Base-by-base conservation (phyloP, 2,888 invertebrate genomes). In the Cyclophora albipunctata region DNA sequence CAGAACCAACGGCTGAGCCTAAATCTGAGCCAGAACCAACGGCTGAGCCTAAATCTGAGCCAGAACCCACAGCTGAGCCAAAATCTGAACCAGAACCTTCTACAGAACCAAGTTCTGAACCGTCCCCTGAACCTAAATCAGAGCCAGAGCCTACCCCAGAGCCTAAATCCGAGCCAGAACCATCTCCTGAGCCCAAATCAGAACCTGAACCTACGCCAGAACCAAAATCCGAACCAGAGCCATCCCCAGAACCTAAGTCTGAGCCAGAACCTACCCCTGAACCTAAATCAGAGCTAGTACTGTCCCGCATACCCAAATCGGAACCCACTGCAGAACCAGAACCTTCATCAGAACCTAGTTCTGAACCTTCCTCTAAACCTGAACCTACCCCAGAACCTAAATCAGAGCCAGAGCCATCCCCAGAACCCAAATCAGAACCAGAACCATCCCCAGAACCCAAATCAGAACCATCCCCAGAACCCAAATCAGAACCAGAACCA, bases 401-500 rank as follows among this genome's bases (percentile, higher is more conserved):
- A 60, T 67, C 79, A 33, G 69, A 78, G 58, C 69, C 83, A 44
- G 84, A 74, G 75, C 81, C 78, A 33, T 78, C 67, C 56, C 73
- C 87, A 0, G 71, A 80, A 55, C 73, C 82, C 0, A 74, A 80
- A 52, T 82, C 90, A 0, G 85, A 90, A 67, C 82, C 88, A 0
- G 78, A 79, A 59, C 81, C 90, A 0, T 49, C 52, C n/a, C 59
- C 73, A 45, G 84, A 90, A 71, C 83, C 90, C 3, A 81, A 80
- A 60, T 67, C 79, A 33, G 69, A 78, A 75, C 81, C 78, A 33
- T 78, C 67, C 56, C 73, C 87, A 0, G 71, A 80, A 55, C 73
- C 82, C 0, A 74, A 80, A 52, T 82, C 90, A 0, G 85, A 90
- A 67, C 82, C 88, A 0, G 78, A 79, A 60, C 81, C 90, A 0